Conservation (phyloP, 2,888 invertebrate genomes). For the Hetaerina titia region DNA sequence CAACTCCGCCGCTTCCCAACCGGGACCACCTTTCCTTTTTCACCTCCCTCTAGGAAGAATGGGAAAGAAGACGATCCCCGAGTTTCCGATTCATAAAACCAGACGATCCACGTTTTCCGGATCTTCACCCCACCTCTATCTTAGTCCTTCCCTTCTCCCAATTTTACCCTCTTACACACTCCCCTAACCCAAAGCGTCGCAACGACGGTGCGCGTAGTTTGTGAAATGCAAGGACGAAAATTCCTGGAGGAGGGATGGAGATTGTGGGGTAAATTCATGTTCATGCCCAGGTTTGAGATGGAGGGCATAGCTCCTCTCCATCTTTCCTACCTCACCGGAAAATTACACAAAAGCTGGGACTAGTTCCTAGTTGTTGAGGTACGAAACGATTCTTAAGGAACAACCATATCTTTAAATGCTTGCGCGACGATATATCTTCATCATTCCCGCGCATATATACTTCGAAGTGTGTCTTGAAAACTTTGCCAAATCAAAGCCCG, state of each 20-base stretch:
- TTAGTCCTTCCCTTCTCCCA: not conserved
- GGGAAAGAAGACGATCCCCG: not conserved
- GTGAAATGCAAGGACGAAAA: not conserved
- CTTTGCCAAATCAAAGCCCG: not conserved
- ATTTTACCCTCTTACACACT: not conserved
- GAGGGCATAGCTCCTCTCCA: too few relatives aligned
- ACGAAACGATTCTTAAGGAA: too few relatives aligned
- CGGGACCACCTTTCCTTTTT: not conserved
- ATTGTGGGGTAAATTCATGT: conserved; percentile 5
- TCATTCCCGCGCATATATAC: not conserved
- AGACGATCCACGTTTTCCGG: conserved; percentile 35
- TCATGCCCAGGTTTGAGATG: not conserved
- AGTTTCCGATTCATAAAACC: conserved; percentile 46
- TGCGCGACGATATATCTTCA: not conserved
- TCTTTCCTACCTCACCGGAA: too few relatives aligned
- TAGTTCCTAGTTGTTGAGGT: too few relatives aligned
- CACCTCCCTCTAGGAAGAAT: not conserved
- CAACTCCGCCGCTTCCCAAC: not conserved
- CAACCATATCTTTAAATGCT: not conserved
- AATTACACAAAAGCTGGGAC: too few relatives aligned
- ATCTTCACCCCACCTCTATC: not conserved
- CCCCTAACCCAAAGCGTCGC: not conserved
- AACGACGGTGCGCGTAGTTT: not conserved
- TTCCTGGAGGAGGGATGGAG: not conserved
- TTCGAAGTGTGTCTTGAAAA: not conserved